Evolutionary conservation across 2,797 vertebrate species (phyloP).

Genomic region (Dromococcyx pavoninus): DNA sequence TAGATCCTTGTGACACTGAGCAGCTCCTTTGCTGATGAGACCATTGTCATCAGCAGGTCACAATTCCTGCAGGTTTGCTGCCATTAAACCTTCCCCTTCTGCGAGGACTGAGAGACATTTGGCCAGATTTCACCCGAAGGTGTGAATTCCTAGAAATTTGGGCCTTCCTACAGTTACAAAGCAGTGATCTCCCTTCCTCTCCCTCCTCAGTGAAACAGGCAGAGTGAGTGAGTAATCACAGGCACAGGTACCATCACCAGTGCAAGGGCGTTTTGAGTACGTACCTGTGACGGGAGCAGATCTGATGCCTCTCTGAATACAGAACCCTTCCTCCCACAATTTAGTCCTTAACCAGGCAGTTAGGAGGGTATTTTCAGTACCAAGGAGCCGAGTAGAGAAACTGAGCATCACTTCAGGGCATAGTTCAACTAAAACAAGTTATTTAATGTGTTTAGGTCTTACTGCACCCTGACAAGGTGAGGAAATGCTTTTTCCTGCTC

Average conservation of each 20-base stretch:
- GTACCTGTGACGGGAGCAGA: neutral
- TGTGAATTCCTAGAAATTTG: neutral
- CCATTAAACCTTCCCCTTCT: neutral
- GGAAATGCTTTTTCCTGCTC: neutral
- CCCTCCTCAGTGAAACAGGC: accelerated
- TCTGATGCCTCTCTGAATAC: neutral
- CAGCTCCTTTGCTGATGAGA: neutral
- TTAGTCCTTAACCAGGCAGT: neutral
- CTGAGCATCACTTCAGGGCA: neutral
- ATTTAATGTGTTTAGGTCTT: neutral
- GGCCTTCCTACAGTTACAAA: neutral
- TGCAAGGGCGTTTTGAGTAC: neutral
- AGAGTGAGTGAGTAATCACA: accelerated
- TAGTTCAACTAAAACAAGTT: neutral
- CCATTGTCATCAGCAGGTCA: no score
- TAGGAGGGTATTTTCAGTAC: neutral
- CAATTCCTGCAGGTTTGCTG: neutral
- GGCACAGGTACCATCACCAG: neutral
- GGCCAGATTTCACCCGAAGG: neutral
- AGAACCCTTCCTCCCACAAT: neutral
- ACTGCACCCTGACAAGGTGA: neutral
- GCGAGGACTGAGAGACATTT: neutral
- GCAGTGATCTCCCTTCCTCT: neutral
- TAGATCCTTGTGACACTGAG: neutral
- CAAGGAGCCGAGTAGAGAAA: neutral